phyloP scores from a whole-genome alignment of 2,113 vertebrate genomes.

The Marmota monax region DNA sequence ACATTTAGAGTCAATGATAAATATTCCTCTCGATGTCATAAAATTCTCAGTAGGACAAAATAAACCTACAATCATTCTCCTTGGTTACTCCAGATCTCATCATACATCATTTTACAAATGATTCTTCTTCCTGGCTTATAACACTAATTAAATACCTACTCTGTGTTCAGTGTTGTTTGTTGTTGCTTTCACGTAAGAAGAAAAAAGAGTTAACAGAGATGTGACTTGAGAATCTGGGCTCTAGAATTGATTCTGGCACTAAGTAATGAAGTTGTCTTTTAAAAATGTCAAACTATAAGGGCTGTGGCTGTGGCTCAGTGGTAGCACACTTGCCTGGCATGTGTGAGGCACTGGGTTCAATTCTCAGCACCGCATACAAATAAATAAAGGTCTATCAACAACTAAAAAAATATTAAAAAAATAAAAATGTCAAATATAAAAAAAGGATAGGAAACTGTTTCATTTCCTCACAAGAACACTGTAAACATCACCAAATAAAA shows the following conservation, averaged over 20 bases:
- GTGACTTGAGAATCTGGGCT: neutral
- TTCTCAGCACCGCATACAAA: too few species aligned
- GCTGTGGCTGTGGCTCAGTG: too few species aligned
- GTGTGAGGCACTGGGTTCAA: too few species aligned
- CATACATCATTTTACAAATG: neutral
- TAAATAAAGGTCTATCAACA: too few species aligned
- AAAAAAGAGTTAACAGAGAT: neutral
- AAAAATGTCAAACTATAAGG: neutral
- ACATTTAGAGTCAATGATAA: neutral
- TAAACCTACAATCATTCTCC: neutral
- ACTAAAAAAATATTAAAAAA: too few species aligned
- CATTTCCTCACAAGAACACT: neutral
- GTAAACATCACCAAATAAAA: neutral
- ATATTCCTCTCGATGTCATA: neutral
- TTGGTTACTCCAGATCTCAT: neutral
- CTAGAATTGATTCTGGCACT: neutral
- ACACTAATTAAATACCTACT: neutral
- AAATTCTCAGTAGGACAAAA: neutral
- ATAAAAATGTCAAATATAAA: too few species aligned
- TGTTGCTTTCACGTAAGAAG: slow-evolving; percentile 11
- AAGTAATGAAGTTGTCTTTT: slow-evolving; percentile 2
- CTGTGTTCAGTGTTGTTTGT: neutral
- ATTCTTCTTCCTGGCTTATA: slow-evolving; percentile 4
- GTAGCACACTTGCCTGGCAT: too few species aligned
- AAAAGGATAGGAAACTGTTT: neutral